phyloP scores from a whole-genome alignment of 2,113 vertebrate species.

The Nicator chloris region DNA sequence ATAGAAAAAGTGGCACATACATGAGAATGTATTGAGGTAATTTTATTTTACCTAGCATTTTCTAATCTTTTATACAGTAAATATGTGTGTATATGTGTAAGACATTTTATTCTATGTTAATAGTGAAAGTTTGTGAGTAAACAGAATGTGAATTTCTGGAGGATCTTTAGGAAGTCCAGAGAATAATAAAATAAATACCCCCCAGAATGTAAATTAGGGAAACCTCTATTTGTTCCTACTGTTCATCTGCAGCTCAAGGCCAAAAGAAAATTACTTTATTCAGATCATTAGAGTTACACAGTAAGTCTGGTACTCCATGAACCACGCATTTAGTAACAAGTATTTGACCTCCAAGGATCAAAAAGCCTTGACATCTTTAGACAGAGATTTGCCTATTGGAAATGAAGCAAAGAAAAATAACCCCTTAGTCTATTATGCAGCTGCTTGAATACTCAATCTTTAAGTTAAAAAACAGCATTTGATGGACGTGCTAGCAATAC shows the following conservation, averaged over 20 bases:
- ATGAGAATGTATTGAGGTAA: neutral
- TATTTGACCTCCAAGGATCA: neutral
- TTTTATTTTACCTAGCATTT: neutral
- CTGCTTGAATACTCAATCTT: neutral
- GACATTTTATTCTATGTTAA: neutral
- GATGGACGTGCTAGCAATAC: neutral
- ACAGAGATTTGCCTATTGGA: neutral
- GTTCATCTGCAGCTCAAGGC: neutral
- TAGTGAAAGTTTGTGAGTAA: neutral
- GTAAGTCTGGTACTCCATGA: neutral
- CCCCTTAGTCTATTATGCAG: neutral
- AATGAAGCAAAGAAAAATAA: neutral
- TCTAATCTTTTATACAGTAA: neutral
- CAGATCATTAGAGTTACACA: neutral
- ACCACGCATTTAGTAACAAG: neutral
- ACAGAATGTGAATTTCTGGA: neutral
- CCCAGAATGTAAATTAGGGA: neutral
- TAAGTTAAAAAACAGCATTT: neutral
- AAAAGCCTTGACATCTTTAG: neutral
- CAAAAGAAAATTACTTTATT: neutral
- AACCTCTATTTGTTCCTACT: neutral
- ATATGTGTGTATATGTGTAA: neutral
- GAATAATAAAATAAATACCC: neutral
- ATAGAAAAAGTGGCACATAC: neutral
- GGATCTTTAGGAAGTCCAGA: neutral